Conservation (phyloP, 2,113 vertebrate species). For the Gavia stellata region DNA sequence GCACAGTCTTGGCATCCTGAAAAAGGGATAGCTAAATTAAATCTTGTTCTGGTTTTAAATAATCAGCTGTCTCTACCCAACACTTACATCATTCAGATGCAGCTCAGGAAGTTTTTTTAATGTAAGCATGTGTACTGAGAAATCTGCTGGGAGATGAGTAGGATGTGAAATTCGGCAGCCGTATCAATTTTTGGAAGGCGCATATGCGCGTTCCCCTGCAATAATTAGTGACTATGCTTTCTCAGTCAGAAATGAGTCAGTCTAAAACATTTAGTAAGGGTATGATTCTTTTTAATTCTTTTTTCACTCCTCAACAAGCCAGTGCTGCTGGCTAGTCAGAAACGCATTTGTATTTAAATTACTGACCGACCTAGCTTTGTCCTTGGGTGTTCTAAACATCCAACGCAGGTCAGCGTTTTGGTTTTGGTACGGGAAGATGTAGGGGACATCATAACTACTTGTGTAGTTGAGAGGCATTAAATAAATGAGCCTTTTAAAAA, state of each 20-base stretch:
- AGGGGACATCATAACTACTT: background rate
- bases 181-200: background rate
- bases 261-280: background rate
- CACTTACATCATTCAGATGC: constrained; percentile 28
- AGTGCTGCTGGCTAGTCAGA: background rate
- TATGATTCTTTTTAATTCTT: background rate
- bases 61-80: background rate
- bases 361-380: background rate
- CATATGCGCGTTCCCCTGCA: constrained; percentile 7
- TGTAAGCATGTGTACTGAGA: background rate
- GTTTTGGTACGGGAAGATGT: background rate
- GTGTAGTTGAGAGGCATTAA: background rate
- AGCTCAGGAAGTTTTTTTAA: background rate
- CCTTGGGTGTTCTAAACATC: background rate
- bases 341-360: background rate
- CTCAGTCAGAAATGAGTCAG: constrained; percentile 41
- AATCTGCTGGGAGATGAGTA: constrained; percentile 23
- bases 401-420: background rate
- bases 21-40: background rate
- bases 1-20: background rate
- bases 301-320: background rate
- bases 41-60: constrained; percentile 1
- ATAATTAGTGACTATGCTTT: constrained; percentile 23
- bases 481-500: background rate
- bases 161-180: constrained; percentile 50